A percentile compares a stretch with the other conserved stretches of the same genome.
Conservation (phyloP, 37 sponge, comb jelly and placozoan species). For the Ianthella basta region DNA sequence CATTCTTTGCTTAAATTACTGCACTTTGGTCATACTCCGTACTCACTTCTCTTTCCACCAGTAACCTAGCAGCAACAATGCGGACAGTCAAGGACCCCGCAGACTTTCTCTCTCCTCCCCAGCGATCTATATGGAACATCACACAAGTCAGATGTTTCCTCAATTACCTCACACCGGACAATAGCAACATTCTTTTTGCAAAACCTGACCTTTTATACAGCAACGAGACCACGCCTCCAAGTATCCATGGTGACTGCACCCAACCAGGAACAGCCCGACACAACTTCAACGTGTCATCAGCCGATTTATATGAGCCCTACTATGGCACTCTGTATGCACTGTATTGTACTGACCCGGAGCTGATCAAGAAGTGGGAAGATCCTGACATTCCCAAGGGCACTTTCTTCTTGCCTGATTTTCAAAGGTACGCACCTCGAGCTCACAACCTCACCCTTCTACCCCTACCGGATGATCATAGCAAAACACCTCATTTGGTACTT, state of each 20-base stretch:
- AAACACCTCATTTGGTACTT: neutral
- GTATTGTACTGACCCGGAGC: neutral
- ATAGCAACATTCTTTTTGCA: conserved; percentile 48
- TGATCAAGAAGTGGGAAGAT: neutral
- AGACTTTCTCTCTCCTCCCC: conserved; percentile 68
- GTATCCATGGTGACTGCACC: neutral
- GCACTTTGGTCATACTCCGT: too few species aligned
- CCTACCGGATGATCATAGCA: neutral
- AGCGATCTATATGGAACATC: conserved; percentile 35
- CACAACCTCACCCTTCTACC: neutral
- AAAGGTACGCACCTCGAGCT: neutral
- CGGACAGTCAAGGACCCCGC: conserved; percentile 43
- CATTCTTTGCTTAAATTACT: too few species aligned
- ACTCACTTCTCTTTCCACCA: too few species aligned
- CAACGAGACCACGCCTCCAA: neutral
- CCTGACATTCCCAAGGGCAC: too few species aligned
- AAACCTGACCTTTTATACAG: conserved; percentile 22
- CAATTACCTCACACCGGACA: conserved; percentile 41
- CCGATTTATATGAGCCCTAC: conserved; percentile 48
- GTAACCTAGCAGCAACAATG: conserved; percentile 55
- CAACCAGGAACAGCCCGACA: neutral
- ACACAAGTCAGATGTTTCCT: conserved; percentile 14
- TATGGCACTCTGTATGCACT: conserved; percentile 37
- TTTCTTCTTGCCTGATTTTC: neutral
- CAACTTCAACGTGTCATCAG: conserved; percentile 23